Base-by-base conservation (phyloP, 2,113 vertebrate species). In the Felis chaus region DNA sequence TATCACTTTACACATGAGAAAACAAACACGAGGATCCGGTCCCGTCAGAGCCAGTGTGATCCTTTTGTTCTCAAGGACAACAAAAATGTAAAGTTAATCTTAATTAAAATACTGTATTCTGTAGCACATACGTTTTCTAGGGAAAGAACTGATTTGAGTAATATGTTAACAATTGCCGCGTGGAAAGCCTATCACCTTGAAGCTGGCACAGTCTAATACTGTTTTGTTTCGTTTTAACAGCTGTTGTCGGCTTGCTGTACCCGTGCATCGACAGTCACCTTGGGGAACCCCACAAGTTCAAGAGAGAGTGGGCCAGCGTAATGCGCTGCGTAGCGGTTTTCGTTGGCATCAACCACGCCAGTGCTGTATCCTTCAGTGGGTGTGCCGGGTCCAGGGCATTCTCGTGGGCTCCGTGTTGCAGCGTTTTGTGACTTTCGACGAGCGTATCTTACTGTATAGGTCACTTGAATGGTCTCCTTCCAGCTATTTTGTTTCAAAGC, bases 211-310 rank as follows among this genome's bases (percentile, higher is more conserved):
- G 16, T 21, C 89, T 97, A 85, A 97, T 19, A 0, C 90, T 36
- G 45, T 36, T 48, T 14, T 57, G 61, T 71, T 69, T 71, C 82
- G 69, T 19, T 9, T 31, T 25, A 96, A 50, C 98, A 99, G 99
- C 99, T 95, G 99, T 99, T 0, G 99, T 99, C 29, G 99, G 99
- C 81, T 94, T 99, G 85, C 98, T 99, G 89, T 99, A 99, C 78
- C 99, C 99, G 81, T 99, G 99, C 97, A 99, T 99, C 16, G 99
- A 99, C 98, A 99, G 99, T 66, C 99, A 98, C 95, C 99, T 99
- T 14, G 99, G 99, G n/a, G 99, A 99, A 39, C 99, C 99, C 0
- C 99, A 99, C 98, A 99, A 99, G 39, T 99, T 99, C 95, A 99
- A 99, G 98, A 95, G 99, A 65, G 99, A 99, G 66, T 99, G 99